Base-by-base conservation (phyloP, 2,888 invertebrate species). In the Melanotus villosus region DNA sequence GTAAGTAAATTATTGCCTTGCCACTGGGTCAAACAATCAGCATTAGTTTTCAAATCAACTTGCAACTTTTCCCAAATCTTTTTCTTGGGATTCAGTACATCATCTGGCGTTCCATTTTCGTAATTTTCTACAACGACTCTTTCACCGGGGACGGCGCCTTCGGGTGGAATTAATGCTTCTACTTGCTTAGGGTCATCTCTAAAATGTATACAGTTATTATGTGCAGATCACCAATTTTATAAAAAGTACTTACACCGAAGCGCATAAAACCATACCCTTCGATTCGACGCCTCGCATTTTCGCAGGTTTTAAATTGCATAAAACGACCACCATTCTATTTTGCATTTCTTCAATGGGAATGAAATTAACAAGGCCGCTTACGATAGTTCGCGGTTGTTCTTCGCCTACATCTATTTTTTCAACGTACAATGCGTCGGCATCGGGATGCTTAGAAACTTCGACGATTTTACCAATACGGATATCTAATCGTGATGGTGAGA, bases 231-330 rank as follows among this genome's bases (percentile, higher is more conserved):
- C n/a, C n/a, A n/a, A n/a, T n/a, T n/a, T n/a, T n/a, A n/a, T 21
- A 43, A 38, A 16, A 47, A 14, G 1, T 9, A 85, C 87, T 85
- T 82, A 91, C 91, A 89, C 85, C 45, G 95, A 96, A 12, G 96
- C 96, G 87, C 97, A 97, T 52, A 98, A 87, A 34, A 98, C 94
- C 97, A 98, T 97, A 71, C 96, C 98, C 82, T 93, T 91, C 0
- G 97, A 97, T 76, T 93, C 91, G 23, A 98, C 87, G 56, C 98
- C 97, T 73, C 98, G 89, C 92, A 99, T 95, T 88, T 98, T 99
- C 10, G 96, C 97, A 34, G 99, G 92, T 86, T 99, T 99, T 56
- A 99, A 88, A 85, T 99, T 99, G 78, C 97, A 97, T 56, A 99
- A 86, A 1, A 99, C 95, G 2, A 99, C 93, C 3, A 98, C 98